phyloP scores from a whole-genome alignment of 1,140 invertebrate species.

The Drosophila paulistorum region DNA sequence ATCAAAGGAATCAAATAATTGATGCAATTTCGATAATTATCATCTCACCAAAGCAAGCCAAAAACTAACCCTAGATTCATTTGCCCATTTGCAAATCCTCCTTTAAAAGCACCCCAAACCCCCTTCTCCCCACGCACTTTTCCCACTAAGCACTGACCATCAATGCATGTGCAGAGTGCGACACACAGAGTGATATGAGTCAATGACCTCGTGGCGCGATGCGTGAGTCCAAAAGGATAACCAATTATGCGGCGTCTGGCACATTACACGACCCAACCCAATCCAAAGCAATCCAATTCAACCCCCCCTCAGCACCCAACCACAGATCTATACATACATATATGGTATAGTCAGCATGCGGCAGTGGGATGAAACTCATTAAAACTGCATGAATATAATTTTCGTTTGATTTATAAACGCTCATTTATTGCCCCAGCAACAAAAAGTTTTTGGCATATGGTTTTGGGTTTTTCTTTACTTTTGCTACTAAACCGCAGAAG shows the following conservation, averaged over 20 bases:
- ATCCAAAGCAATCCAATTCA: slow-evolving; percentile 7
- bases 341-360: slow-evolving; percentile 18
- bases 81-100: neutral
- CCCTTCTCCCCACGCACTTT: neutral
- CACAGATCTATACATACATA: neutral
- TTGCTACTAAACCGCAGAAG: slow-evolving; percentile 51
- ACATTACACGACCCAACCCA: slow-evolving; percentile 37
- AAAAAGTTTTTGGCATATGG: slow-evolving; percentile 61
- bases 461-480: slow-evolving; percentile 42
- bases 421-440: slow-evolving; percentile 56
- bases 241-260: slow-evolving; percentile 69
- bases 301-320: slow-evolving; percentile 4
- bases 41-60: no score
- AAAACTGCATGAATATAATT: slow-evolving; percentile 81
- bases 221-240: slow-evolving; percentile 63
- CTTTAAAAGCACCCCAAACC: neutral
- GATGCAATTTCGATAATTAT: no score
- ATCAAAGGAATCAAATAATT: no score
- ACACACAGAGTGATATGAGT: slow-evolving; percentile 30
- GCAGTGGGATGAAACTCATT: slow-evolving; percentile 64
- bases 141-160: neutral
- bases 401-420: slow-evolving; percentile 78
- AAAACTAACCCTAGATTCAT: slow-evolving; percentile 1
- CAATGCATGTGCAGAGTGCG: neutral
- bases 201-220: slow-evolving; percentile 53